Conservation (phyloP, 2,797 vertebrate species). For the Sebastes diaconus region DNA sequence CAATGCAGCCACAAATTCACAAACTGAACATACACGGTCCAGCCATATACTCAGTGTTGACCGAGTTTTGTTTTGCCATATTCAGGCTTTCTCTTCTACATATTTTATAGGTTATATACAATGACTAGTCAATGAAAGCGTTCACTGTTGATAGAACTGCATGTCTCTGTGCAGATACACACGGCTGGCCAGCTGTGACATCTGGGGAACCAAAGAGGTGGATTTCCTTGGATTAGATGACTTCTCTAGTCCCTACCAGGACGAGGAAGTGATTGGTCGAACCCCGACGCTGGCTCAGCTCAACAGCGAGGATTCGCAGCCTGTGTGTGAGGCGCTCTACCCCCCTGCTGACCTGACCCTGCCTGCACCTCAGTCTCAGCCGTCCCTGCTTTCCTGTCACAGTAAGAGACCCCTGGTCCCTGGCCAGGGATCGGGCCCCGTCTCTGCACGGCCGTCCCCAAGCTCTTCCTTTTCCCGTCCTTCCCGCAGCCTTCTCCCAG, state of each 20-base stretch:
- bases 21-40: too few species aligned
- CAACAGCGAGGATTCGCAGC: conserved; percentile 97
- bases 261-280: conserved; percentile 96
- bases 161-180: conserved; percentile 84
- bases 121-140: neutral
- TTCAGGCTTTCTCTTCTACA: neutral
- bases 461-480: conserved; percentile 68
- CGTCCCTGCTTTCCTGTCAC: conserved; percentile 76
- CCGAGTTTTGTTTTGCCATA: too few species aligned
- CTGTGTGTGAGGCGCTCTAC: conserved; percentile 93
- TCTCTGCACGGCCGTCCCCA: conserved; percentile 70
- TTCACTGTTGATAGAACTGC: neutral
- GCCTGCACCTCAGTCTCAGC: conserved; percentile 76
- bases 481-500: conserved; percentile 74
- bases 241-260: conserved; percentile 98
- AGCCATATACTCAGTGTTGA: too few species aligned
- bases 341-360: conserved; percentile 84
- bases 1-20: too few species aligned
- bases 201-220: conserved; percentile 99
- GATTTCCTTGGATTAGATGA: conserved; percentile 98
- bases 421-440: conserved; percentile 52
- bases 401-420: conserved; percentile 68
- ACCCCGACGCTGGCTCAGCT: conserved; percentile 97
- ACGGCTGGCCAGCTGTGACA: conserved; percentile 96
- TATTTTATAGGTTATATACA: neutral